A percentile compares a stretch with the other conserved stretches of the same genome.
These are phyloP conservation scores for Syncerus caffer DNA, from an alignment of 2,797 vertebrate species.

Conservation along the genomic window DNA sequence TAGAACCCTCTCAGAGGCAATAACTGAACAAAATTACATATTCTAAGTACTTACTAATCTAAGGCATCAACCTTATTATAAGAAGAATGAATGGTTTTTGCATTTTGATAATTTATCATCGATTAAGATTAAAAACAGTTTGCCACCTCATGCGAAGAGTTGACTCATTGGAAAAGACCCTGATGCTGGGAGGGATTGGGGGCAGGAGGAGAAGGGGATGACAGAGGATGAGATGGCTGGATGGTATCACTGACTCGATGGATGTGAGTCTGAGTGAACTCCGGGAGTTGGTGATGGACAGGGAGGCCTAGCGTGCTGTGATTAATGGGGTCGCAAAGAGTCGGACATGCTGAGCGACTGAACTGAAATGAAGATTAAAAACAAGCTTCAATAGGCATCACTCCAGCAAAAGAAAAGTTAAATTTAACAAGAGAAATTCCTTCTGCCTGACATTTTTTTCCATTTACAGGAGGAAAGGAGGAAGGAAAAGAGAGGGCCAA, in stretches of 20 bases:
- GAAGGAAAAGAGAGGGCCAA: background rate
- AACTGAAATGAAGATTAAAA: background rate
- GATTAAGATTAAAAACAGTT: background rate
- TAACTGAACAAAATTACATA: background rate
- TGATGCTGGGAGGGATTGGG: too few relatives aligned
- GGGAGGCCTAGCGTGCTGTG: too few relatives aligned
- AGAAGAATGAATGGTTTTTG: background rate
- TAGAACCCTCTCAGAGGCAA: background rate
- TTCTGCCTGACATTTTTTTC: background rate
- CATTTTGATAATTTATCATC: background rate
- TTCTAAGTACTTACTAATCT: background rate
- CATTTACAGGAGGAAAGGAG: background rate
- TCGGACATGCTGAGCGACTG: rapidly evolving
- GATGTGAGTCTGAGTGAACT: too few relatives aligned
- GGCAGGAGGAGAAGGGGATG: too few relatives aligned
- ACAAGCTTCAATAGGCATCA: background rate
- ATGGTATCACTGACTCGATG: too few relatives aligned
- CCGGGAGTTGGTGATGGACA: too few relatives aligned
- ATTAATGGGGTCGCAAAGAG: too few relatives aligned
- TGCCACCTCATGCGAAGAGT: too few relatives aligned
- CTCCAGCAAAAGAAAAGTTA: background rate
- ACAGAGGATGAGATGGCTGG: too few relatives aligned
- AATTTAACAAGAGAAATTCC: background rate
- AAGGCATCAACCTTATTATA: background rate
- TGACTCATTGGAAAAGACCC: too few relatives aligned